phyloP scores from a whole-genome alignment of 2,797 vertebrate genomes.

The Kryptopterus vitreolus region DNA sequence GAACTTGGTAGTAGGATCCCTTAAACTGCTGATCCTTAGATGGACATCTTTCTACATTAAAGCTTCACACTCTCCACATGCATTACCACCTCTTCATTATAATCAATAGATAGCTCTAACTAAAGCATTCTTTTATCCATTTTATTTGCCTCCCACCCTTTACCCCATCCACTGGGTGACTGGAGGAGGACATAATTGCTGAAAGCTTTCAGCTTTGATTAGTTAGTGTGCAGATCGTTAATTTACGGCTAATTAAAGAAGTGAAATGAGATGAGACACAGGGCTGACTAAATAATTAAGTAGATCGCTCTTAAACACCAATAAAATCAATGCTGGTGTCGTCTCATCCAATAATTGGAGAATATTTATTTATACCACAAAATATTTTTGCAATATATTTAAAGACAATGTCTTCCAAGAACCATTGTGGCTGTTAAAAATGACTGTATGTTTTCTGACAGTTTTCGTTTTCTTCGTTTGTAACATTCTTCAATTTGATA shows the following conservation, averaged over 20 bases:
- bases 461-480: constrained; percentile 5
- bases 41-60: too few relatives aligned
- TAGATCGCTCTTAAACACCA: constrained; percentile 51
- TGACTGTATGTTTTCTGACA: constrained; percentile 5
- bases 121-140: constrained; percentile 58
- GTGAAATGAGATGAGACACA: constrained; percentile 64
- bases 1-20: too few relatives aligned
- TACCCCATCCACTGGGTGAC: constrained; percentile 43
- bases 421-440: constrained; percentile 12
- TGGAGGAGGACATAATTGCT: constrained; percentile 69
- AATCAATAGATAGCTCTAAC: constrained; percentile 69
- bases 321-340: constrained; percentile 61
- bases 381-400: constrained; percentile 16
- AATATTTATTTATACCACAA: constrained; percentile 25
- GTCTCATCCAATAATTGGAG: constrained; percentile 31
- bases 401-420: constrained; percentile 30
- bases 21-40: too few relatives aligned
- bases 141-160: constrained; percentile 40
- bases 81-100: constrained; percentile 40
- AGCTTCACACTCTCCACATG: constrained; percentile 44
- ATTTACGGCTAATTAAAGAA: constrained; percentile 73
- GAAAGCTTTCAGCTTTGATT: constrained; percentile 72
- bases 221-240: constrained; percentile 66
- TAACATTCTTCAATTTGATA: neutral
- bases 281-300: constrained; percentile 69